Evolutionary conservation across 2,113 vertebrate species (phyloP).

Genomic region (Microcebus lehilahytsara): DNA sequence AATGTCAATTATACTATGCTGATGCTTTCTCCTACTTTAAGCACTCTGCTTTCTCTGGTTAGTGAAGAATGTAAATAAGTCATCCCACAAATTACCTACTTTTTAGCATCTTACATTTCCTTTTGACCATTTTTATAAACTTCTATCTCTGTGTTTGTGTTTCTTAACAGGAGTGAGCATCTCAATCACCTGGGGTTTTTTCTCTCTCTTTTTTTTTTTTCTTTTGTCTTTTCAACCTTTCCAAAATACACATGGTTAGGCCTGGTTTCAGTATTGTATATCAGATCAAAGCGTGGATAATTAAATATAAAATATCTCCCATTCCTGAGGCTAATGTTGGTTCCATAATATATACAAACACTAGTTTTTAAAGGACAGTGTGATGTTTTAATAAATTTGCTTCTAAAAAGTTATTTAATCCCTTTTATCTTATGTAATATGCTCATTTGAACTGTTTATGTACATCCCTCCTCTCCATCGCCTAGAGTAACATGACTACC

Average conservation of each 20-base stretch:
- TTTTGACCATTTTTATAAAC: background rate
- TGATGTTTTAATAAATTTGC: background rate
- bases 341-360: background rate
- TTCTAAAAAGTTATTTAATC: constrained; percentile 10
- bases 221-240: background rate
- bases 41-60: constrained; percentile 8
- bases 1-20: background rate
- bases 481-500: background rate
- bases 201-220: background rate
- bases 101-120: background rate
- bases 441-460: background rate
- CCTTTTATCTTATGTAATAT: background rate
- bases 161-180: background rate
- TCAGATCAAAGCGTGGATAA: background rate
- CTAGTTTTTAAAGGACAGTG: background rate
- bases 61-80: background rate
- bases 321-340: background rate
- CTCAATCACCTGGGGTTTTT: background rate
- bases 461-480: background rate
- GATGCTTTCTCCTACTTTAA: background rate
- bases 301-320: background rate
- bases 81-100: background rate
- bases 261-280: background rate
- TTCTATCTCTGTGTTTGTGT: background rate
- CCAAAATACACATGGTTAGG: background rate